These are phyloP conservation scores for Dendronephthya gigantea DNA, from an alignment of 64 coral and sea anemone genomes.

Conservation along the genomic window DNA sequence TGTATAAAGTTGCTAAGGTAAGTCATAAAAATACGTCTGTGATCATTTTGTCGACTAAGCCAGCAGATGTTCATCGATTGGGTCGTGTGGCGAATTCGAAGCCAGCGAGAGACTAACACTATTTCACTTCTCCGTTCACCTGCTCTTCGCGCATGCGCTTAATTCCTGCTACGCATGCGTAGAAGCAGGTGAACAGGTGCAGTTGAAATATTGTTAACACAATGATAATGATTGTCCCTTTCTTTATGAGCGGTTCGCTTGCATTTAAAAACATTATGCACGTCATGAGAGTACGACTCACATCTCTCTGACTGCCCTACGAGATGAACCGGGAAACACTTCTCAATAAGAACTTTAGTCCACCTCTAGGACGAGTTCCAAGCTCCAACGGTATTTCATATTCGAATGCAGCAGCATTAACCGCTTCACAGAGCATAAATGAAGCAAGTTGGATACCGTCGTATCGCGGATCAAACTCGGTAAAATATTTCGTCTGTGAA, in stretches of 20 bases:
- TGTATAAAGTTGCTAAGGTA: neutral
- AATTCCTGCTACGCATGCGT: constrained; percentile 85
- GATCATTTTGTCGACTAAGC: neutral
- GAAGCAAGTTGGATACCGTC: constrained; percentile 99
- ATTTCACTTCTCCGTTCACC: constrained; percentile 7
- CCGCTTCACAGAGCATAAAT: constrained; percentile 59
- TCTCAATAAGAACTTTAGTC: constrained; percentile 90
- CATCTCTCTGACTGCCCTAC: constrained; percentile 59
- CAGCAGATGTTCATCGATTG: constrained; percentile 10
- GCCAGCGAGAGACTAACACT: neutral
- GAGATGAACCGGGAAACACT: constrained; percentile 93
- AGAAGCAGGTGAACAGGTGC: constrained; percentile 77
- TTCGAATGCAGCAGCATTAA: constrained; percentile 76
- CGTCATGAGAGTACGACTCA: constrained; percentile 95
- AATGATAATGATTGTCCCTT: constrained; percentile 99
- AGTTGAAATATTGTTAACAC: constrained; percentile 99
- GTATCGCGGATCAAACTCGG: constrained; percentile 99
- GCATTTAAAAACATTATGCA: constrained; percentile 99
- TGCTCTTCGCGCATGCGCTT: constrained; percentile 62
- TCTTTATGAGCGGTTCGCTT: constrained; percentile 99
- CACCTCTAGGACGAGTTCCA: constrained; percentile 81
- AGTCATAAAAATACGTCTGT: neutral
- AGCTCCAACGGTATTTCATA: constrained; percentile 81
- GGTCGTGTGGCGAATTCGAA: neutral
- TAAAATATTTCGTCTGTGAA: constrained; percentile 44